Percentiles rank a stretch among this genome's conserved stretches.
These are phyloP conservation scores for Trachelus troglodyta DNA, from an alignment of 2,888 invertebrate species.

Conservation along the genomic window DNA sequence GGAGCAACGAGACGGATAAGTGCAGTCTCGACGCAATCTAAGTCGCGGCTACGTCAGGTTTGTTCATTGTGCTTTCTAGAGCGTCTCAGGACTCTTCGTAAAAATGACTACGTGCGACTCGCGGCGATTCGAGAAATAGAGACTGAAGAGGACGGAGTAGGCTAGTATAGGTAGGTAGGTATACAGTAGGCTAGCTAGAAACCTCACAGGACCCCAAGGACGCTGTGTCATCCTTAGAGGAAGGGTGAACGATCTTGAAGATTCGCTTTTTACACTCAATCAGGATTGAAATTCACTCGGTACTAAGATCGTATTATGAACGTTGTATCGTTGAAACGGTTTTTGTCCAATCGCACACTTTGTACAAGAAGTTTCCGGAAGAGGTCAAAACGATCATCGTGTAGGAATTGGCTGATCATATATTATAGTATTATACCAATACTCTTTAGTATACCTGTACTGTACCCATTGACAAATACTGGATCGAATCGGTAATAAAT, in stretches of 20 bases:
- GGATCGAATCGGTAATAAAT: not conserved
- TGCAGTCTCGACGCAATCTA: not conserved
- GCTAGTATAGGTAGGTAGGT: not conserved
- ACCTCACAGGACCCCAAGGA: constrained; percentile 8
- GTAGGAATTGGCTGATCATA: not conserved
- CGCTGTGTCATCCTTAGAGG: constrained; percentile 21
- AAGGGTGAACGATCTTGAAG: constrained; percentile 20
- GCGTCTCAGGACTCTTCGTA: not conserved
- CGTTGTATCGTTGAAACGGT: not conserved
- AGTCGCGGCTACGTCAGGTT: not conserved
- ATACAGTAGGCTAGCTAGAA: not conserved
- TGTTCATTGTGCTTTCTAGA: not conserved
- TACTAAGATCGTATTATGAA: not conserved
- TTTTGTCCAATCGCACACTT: not conserved
- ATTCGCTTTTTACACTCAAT: constrained; percentile 20
- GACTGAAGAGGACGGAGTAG: not conserved
- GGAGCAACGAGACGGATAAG: not conserved
- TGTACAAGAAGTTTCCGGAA: not conserved
- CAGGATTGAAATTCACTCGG: not conserved
- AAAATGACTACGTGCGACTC: not conserved
- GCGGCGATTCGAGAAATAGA: not conserved
- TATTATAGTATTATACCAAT: not conserved
- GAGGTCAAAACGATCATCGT: not conserved
- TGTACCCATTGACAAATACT: not conserved
- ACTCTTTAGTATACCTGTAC: not conserved